These are phyloP conservation scores for Ennomos quercinarius DNA, from an alignment of 2,888 invertebrate genomes.

Conservation along the genomic window DNA sequence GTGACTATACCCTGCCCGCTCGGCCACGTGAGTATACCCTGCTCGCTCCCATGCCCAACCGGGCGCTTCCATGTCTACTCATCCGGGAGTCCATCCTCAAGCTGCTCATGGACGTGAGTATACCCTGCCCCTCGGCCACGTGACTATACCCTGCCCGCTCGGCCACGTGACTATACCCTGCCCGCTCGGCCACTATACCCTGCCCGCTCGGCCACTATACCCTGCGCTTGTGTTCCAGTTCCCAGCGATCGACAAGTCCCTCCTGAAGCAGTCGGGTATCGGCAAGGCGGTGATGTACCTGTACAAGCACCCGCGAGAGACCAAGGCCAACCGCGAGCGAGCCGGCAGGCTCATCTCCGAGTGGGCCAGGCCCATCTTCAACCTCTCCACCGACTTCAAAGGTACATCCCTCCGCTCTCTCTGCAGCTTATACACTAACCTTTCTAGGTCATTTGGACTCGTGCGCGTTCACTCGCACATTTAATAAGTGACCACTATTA, in stretches of 20 bases:
- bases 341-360: slow-evolving; percentile 97
- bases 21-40: no score
- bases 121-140: no score
- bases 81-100: slow-evolving; percentile 95
- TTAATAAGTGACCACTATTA: no score
- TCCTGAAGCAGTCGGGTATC: slow-evolving; percentile 97
- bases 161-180: no score
- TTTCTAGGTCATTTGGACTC: no score
- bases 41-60: slow-evolving; percentile 99
- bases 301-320: slow-evolving; percentile 99
- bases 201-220: no score
- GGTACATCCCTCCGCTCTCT: slow-evolving; percentile 43
- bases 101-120: slow-evolving; percentile 90
- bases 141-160: no score
- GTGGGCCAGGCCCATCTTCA: slow-evolving; percentile 99
- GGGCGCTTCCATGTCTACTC: slow-evolving; percentile 97
- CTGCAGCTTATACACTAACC: no score
- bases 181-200: not conserved
- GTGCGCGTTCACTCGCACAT: no score
- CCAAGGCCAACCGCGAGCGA: slow-evolving; percentile 94
- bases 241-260: slow-evolving; percentile 94
- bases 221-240: slow-evolving; percentile 89
- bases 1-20: no score
- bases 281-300: slow-evolving; percentile 99
- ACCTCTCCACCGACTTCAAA: slow-evolving; percentile 87